Evolutionary conservation across 2,797 vertebrate genomes (phyloP).

Genomic region (Acanthurus leucopareius): DNA sequence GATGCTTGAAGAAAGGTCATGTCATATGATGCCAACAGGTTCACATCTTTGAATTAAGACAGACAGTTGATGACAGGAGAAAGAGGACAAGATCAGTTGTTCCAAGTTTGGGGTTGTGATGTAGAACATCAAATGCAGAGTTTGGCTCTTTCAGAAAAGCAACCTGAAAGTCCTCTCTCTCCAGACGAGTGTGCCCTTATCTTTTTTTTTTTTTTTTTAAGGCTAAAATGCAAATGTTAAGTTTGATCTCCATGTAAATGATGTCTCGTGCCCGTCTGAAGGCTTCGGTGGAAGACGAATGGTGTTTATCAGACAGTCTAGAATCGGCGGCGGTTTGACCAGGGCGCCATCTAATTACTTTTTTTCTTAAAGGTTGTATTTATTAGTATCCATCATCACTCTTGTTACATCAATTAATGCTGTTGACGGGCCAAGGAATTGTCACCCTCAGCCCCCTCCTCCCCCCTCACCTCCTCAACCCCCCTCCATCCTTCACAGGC

Average conservation of each 20-base stretch:
- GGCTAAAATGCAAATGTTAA: slow-evolving; percentile 53
- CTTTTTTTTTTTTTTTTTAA: neutral
- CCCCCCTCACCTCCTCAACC: slow-evolving; percentile 82
- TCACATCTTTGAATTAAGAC: too few species aligned
- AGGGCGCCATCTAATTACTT: slow-evolving; percentile 79
- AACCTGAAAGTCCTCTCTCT: neutral
- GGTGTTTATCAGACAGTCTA: slow-evolving; percentile 62
- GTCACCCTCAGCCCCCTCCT: slow-evolving; percentile 88
- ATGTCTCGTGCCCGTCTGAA: neutral
- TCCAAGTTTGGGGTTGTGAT: too few species aligned
- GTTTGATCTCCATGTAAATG: slow-evolving; percentile 50
- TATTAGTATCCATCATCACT: slow-evolving; percentile 95
- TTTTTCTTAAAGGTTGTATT: slow-evolving; percentile 88
- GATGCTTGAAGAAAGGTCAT: neutral
- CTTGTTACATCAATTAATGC: slow-evolving; percentile 96
- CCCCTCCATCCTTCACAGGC: slow-evolving; percentile 81
- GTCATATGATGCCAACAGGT: neutral
- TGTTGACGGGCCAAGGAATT: slow-evolving; percentile 89
- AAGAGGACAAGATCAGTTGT: too few species aligned
- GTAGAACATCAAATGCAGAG: neutral
- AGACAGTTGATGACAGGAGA: too few species aligned
- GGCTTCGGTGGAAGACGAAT: slow-evolving; percentile 66
- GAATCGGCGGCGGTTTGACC: slow-evolving; percentile 2
- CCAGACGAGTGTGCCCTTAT: neutral
- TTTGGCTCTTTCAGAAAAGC: slow-evolving; percentile 1